Evolutionary conservation across 2,888 invertebrate genomes (phyloP).

Genomic region (Apodemia hepburni): DNA sequence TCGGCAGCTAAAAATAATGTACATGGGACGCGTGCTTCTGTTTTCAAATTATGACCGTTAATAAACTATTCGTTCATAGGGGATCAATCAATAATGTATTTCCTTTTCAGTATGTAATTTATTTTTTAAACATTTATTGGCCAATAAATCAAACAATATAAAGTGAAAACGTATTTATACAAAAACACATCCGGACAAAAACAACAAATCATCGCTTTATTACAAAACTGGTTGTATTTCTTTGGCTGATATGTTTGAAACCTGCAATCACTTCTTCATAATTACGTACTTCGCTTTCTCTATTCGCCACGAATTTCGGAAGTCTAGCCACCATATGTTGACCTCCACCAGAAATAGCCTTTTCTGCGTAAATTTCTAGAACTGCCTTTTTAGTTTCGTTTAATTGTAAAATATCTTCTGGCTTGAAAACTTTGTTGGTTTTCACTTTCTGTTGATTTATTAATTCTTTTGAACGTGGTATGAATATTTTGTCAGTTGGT

Average conservation of each 20-base stretch:
- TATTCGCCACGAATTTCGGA: slow-evolving; percentile 53
- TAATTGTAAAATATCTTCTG: slow-evolving; percentile 53
- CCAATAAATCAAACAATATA: background rate
- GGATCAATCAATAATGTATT: background rate
- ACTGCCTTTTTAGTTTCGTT: slow-evolving; percentile 64
- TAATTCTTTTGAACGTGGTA: slow-evolving; percentile 22
- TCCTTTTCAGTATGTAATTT: background rate
- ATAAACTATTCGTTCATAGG: background rate
- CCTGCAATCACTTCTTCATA: slow-evolving; percentile 22
- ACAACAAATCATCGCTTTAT: slow-evolving; percentile 1
- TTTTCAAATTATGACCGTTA: no score
- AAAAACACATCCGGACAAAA: background rate
- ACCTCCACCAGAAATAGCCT: slow-evolving; percentile 38
- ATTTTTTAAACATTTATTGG: background rate
- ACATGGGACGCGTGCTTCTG: no score
- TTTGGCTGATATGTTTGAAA: slow-evolving; percentile 32
- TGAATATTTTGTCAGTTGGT: slow-evolving; percentile 6
- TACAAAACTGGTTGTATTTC: background rate
- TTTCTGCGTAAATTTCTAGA: slow-evolving; percentile 59
- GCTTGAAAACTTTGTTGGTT: slow-evolving; percentile 22
- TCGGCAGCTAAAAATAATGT: no score
- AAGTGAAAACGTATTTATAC: background rate
- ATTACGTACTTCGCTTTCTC: slow-evolving; percentile 38
- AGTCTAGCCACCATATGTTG: slow-evolving; percentile 52
- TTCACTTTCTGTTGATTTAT: slow-evolving; percentile 19